These are phyloP conservation scores for Petromus typicus DNA, from an alignment of 2,113 vertebrate genomes.

Conservation along the genomic window DNA sequence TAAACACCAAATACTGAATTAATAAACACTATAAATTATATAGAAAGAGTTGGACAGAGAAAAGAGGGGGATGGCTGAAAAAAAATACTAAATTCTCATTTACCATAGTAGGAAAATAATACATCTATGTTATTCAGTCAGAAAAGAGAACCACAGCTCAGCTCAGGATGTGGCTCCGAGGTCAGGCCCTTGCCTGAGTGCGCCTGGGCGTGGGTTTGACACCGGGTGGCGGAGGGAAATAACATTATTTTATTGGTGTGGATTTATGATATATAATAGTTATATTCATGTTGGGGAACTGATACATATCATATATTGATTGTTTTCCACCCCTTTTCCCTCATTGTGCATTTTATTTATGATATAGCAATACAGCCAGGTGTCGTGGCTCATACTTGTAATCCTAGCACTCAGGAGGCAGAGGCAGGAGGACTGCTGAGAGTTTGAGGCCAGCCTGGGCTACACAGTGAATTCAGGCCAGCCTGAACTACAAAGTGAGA, in stretches of 20 bases:
- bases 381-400: too few species aligned
- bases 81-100: neutral
- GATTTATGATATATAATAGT: neutral
- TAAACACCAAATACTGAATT: conserved; percentile 7
- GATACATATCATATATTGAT: neutral
- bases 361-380: neutral
- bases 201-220: neutral
- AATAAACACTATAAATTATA: conserved; percentile 1
- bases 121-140: neutral
- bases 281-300: neutral
- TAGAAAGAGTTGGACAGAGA: neutral
- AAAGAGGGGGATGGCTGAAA: neutral
- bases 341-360: neutral
- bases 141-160: neutral
- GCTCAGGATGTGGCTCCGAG: neutral
- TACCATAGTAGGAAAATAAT: neutral
- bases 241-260: neutral
- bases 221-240: neutral
- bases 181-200: neutral
- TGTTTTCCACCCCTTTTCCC: neutral
- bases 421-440: too few species aligned
- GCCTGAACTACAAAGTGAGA: too few species aligned
- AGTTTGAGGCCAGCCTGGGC: too few species aligned
- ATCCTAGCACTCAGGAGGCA: too few species aligned
- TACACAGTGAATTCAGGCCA: too few species aligned